Percentiles rank a stretch among this genome's conserved stretches.
Evolutionary conservation across 37 sponge, comb jelly and placozoan genomes (phyloP).

Genomic region (Haliclona indistincta): DNA sequence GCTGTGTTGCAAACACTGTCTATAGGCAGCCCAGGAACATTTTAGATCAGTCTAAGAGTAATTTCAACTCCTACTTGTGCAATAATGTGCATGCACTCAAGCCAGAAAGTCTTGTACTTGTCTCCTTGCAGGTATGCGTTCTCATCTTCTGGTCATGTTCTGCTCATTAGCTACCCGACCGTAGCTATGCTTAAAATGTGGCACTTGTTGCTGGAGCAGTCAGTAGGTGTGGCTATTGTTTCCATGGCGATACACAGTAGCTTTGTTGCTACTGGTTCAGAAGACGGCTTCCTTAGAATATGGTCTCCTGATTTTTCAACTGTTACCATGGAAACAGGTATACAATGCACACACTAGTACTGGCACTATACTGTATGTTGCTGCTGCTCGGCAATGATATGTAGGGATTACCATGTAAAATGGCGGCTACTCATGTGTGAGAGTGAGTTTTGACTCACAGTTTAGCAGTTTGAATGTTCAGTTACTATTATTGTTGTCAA

Average conservation of each 20-base stretch:
- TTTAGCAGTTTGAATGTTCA: too few relatives aligned
- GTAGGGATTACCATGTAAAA: too few relatives aligned
- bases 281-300: slow-evolving; percentile 78
- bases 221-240: slow-evolving; percentile 51
- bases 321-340: slow-evolving; percentile 84
- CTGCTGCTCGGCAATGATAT: too few relatives aligned
- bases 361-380: not conserved
- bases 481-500: too few relatives aligned
- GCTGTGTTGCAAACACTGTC: too few relatives aligned
- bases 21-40: too few relatives aligned
- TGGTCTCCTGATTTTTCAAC: slow-evolving; percentile 84
- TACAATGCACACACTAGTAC: not conserved
- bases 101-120: too few relatives aligned
- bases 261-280: slow-evolving; percentile 83
- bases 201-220: slow-evolving; percentile 44
- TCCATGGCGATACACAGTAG: slow-evolving; percentile 59
- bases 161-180: slow-evolving; percentile 71
- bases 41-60: too few relatives aligned
- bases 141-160: slow-evolving; percentile 55
- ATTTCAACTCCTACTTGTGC: too few relatives aligned
- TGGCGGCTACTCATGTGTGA: too few relatives aligned
- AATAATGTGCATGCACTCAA: too few relatives aligned
- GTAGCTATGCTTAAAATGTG: slow-evolving; percentile 64
- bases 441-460: too few relatives aligned
- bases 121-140: slow-evolving; percentile 57